These are phyloP conservation scores for Vollenhovia emeryi DNA, from an alignment of 1,140 invertebrate genomes.

Conservation along the genomic window DNA sequence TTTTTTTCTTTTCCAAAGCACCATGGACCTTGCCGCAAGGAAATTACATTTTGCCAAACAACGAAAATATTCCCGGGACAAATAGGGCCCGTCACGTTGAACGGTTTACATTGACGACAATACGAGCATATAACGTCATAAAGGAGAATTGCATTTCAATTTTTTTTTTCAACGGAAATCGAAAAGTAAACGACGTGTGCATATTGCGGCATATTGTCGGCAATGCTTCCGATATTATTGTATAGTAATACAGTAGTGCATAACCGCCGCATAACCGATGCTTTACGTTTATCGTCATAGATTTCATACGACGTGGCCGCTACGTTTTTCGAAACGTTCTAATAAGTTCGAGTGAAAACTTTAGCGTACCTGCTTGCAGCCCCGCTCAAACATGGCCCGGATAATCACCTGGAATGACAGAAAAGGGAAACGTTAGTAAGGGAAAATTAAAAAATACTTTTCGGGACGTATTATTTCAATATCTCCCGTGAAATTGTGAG, in stretches of 20 bases:
- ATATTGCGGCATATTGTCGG: constrained; percentile 3
- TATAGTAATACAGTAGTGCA: neutral
- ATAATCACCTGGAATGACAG: constrained; percentile 45
- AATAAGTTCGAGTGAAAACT: neutral
- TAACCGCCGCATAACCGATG: neutral
- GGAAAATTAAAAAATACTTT: neutral
- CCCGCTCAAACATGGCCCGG: neutral
- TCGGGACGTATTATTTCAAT: neutral
- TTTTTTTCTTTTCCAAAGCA: neutral
- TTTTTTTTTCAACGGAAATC: constrained; percentile 50
- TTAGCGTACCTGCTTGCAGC: constrained; percentile 45
- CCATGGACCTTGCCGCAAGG: constrained; percentile 23
- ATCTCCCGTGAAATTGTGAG: neutral
- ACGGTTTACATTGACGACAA: constrained; percentile 37
- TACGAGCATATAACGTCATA: constrained; percentile 36
- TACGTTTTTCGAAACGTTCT: neutral
- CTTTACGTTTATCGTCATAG: neutral
- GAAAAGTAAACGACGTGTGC: constrained; percentile 29
- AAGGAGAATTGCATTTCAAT: constrained; percentile 57
- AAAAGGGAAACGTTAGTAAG: neutral
- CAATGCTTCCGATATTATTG: constrained; percentile 24
- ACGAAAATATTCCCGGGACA: constrained; percentile 54
- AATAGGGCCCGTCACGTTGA: constrained; percentile 38
- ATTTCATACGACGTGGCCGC: neutral
- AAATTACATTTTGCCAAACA: constrained; percentile 67